These are phyloP conservation scores for Bubo scandiacus DNA, from an alignment of 2,113 vertebrate species.

Conservation along the genomic window DNA sequence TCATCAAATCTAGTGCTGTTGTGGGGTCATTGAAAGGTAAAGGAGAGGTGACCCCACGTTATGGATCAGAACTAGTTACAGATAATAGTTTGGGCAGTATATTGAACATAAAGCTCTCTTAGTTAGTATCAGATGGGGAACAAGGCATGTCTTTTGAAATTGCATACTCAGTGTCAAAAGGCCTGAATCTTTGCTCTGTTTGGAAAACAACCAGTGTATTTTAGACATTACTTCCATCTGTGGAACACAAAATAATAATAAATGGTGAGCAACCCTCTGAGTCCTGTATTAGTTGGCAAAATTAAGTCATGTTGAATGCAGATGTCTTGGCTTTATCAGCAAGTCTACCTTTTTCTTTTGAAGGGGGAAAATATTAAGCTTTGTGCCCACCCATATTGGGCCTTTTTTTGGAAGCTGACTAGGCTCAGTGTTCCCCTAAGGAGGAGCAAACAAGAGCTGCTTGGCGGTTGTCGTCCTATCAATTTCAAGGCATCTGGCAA, in stretches of 20 bases:
- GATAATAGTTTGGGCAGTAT: not conserved
- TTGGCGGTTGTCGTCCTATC: not conserved
- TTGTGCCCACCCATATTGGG: not conserved
- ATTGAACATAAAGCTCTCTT: not conserved
- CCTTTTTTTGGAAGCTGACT: not conserved
- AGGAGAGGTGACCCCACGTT: not conserved
- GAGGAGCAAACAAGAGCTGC: not conserved
- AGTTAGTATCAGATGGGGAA: not conserved
- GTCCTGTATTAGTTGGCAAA: not conserved
- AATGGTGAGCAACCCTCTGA: not conserved
- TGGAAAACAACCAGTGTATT: not conserved
- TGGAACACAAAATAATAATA: constrained; percentile 7
- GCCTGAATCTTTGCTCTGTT: not conserved
- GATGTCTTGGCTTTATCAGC: constrained; percentile 16
- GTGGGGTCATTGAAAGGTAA: not conserved
- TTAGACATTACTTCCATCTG: constrained; percentile 36
- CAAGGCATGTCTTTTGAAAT: not conserved
- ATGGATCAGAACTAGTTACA: not conserved
- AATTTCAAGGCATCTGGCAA: constrained; percentile 18
- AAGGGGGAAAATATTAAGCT: not conserved
- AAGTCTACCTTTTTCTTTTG: constrained; percentile 8
- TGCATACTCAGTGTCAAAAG: not conserved
- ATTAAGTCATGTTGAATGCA: constrained; percentile 6
- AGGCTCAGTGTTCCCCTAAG: not conserved
- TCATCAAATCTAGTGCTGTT: not conserved